Evolutionary conservation across 2,113 vertebrate species (phyloP).

Genomic region (Sebastes fasciatus): DNA sequence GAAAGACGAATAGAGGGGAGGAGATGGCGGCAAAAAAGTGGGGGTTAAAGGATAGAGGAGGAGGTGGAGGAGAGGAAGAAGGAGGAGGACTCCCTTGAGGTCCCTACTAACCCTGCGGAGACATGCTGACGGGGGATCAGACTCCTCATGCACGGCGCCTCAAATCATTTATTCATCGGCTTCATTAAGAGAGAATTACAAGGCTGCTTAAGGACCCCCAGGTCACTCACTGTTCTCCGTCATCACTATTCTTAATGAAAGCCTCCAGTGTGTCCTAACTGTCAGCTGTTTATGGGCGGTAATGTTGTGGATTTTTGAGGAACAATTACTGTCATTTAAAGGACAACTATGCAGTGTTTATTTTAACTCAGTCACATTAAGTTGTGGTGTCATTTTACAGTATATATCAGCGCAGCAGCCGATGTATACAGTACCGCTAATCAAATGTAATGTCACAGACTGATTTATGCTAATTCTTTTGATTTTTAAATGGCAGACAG

Average conservation of each 20-base stretch:
- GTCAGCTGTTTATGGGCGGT: conserved; percentile 55
- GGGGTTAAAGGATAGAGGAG: conserved; percentile 56
- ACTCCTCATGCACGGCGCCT: conserved; percentile 60
- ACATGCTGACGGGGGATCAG: conserved; percentile 64
- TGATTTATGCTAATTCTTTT: conserved; percentile 40
- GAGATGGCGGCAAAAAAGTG: conserved; percentile 24
- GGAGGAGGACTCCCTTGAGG: conserved; percentile 53
- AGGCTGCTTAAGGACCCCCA: conserved; percentile 70
- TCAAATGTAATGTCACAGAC: conserved; percentile 23
- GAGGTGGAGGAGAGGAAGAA: conserved; percentile 23
- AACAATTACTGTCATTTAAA: conserved; percentile 48
- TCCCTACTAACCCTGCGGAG: conserved; percentile 48
- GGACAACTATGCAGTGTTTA: conserved; percentile 14
- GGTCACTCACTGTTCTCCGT: conserved; percentile 66
- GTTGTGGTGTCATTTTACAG: background rate
- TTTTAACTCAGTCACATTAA: background rate
- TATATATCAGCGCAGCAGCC: background rate
- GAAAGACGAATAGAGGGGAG: conserved; percentile 33
- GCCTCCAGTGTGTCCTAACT: conserved; percentile 50
- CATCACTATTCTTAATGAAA: conserved; percentile 63
- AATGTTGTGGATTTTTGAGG: conserved; percentile 52
- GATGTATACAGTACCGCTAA: conserved; percentile 25
- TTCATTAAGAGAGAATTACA: conserved; percentile 80
- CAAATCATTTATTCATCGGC: conserved; percentile 82
- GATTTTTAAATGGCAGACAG: conserved; percentile 52